Evolutionary conservation across 2,797 vertebrate genomes (phyloP).

Genomic region (Podarcis siculus): DNA sequence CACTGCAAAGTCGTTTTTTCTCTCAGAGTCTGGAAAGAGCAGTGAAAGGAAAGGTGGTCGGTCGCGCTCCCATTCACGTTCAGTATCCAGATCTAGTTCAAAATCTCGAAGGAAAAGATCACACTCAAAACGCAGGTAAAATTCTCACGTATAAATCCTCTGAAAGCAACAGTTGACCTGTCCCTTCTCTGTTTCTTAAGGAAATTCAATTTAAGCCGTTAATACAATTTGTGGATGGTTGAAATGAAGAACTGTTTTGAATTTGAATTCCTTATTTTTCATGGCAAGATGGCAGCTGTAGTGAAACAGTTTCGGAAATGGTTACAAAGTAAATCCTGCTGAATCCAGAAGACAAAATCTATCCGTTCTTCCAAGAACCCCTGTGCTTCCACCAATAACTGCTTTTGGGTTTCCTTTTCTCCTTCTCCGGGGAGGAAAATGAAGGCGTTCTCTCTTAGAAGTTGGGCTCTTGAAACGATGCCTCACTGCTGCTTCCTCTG

Average conservation of each 20-base stretch:
- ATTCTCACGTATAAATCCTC: constrained; percentile 20
- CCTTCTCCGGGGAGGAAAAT: not conserved
- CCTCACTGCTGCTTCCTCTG: not conserved
- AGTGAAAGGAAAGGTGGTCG: constrained; percentile 80
- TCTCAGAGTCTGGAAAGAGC: constrained; percentile 83
- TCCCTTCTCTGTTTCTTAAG: not conserved
- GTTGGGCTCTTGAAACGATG: not conserved
- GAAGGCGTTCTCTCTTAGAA: not conserved
- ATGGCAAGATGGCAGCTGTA: not conserved
- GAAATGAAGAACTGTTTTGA: not conserved
- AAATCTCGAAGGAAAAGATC: constrained; percentile 89
- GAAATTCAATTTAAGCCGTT: not conserved
- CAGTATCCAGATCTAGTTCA: constrained; percentile 86
- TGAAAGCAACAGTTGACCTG: not conserved
- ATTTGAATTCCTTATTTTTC: not conserved
- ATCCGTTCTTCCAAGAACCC: too few relatives aligned
- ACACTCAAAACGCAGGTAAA: constrained; percentile 89
- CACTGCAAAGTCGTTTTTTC: constrained; percentile 84
- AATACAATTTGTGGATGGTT: not conserved
- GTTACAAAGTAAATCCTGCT: not conserved
- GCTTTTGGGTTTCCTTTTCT: not conserved
- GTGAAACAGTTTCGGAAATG: not conserved
- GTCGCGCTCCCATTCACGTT: constrained; percentile 84
- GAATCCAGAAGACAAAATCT: not conserved
- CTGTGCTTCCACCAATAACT: not conserved